These are phyloP conservation scores for Threskiornis aethiopicus DNA, from an alignment of 2,797 vertebrate genomes.

Conservation along the genomic window DNA sequence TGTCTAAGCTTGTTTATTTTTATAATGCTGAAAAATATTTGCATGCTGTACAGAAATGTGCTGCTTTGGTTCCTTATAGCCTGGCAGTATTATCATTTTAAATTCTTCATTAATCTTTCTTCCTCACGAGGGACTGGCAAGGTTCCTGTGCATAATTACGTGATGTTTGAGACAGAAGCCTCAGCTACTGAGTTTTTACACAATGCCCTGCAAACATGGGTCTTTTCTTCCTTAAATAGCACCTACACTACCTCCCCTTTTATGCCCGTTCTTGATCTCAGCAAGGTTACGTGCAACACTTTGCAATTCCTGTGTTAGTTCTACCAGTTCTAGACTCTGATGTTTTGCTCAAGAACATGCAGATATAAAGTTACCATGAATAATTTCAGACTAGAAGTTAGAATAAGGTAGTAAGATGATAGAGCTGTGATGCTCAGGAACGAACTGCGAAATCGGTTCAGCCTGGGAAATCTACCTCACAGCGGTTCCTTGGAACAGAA, in stretches of 20 bases:
- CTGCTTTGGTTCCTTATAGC: conserved; percentile 24
- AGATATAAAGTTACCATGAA: background rate
- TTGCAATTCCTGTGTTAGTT: background rate
- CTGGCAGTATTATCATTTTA: conserved; percentile 6
- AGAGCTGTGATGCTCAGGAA: background rate
- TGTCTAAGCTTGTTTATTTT: conserved; percentile 69
- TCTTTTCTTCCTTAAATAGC: background rate
- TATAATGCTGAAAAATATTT: conserved; percentile 48
- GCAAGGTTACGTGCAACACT: background rate
- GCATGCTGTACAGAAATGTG: conserved; percentile 32
- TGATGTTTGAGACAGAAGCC: conserved; percentile 11
- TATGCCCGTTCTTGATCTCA: background rate
- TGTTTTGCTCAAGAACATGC: background rate
- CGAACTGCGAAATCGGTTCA: background rate
- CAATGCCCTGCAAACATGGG: background rate
- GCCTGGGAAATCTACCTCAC: background rate
- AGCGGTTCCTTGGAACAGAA: background rate
- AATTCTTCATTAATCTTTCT: conserved; percentile 44
- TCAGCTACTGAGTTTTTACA: conserved; percentile 1
- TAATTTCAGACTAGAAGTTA: background rate
- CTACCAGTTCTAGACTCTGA: background rate
- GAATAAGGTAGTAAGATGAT: background rate
- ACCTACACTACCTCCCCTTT: background rate
- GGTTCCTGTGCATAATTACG: conserved; percentile 8
- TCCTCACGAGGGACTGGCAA: conserved; percentile 34